phyloP scores from a whole-genome alignment of 2,888 invertebrate genomes.

The Miltochrista miniata region DNA sequence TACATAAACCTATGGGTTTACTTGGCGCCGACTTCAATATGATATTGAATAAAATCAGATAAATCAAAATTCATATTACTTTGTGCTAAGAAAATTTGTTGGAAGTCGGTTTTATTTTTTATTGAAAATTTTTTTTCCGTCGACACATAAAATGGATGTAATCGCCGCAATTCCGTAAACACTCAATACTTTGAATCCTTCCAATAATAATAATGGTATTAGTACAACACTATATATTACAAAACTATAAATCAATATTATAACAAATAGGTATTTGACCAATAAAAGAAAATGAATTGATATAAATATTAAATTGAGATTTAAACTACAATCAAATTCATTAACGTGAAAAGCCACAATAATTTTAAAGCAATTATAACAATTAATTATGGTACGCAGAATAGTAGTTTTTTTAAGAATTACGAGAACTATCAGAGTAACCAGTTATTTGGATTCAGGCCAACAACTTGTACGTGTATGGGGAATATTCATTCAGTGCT shows the following conservation, averaged over 20 bases:
- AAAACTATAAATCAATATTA: too few relatives aligned
- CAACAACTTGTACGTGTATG: conserved; percentile 45
- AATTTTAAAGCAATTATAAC: conserved; percentile 49
- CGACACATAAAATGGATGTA: conserved; percentile 30
- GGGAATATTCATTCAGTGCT: too few relatives aligned
- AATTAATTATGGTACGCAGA: conserved; percentile 48
- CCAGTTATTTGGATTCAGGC: conserved; percentile 56
- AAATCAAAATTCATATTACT: too few relatives aligned
- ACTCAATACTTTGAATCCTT: conserved; percentile 22
- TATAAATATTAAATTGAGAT: conserved; percentile 14
- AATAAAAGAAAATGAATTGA: background rate
- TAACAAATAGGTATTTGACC: too few relatives aligned
- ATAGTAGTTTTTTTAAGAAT: conserved; percentile 50
- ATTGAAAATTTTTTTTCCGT: too few relatives aligned
- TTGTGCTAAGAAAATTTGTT: too few relatives aligned
- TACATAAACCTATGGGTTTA: too few relatives aligned
- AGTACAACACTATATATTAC: too few relatives aligned
- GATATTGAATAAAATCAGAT: too few relatives aligned
- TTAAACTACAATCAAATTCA: too few relatives aligned
- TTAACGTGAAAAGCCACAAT: conserved; percentile 35
- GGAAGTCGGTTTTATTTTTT: too few relatives aligned
- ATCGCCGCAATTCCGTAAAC: conserved; percentile 22
- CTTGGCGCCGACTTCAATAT: too few relatives aligned
- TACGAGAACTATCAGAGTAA: conserved; percentile 56
- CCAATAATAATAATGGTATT: conserved; percentile 13